These are phyloP conservation scores for Alloplasta piceator DNA, from an alignment of 2,888 invertebrate genomes.

Conservation along the genomic window DNA sequence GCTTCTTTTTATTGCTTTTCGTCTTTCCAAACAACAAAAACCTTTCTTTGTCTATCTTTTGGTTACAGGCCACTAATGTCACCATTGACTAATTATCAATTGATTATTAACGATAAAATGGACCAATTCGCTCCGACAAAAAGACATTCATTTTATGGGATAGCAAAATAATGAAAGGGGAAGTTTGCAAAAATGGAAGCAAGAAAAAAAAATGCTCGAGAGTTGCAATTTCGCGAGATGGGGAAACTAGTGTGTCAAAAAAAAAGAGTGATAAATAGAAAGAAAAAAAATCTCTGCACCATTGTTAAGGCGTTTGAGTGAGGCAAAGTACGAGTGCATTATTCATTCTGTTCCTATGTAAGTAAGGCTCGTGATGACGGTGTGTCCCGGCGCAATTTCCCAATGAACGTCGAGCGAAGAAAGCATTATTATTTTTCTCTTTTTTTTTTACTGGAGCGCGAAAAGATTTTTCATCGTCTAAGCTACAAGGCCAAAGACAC, in stretches of 20 bases:
- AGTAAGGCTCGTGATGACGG: conserved; percentile 53
- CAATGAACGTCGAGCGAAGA: conserved; percentile 72
- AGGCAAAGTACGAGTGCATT: conserved; percentile 59
- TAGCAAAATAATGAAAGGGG: conserved; percentile 56
- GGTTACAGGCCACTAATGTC: too few species aligned
- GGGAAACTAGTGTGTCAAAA: conserved; percentile 63
- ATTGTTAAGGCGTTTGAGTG: conserved; percentile 7
- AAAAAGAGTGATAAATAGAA: conserved; percentile 8
- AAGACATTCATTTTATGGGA: too few species aligned
- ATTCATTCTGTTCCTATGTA: conserved; percentile 70
- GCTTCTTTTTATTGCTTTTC: too few species aligned
- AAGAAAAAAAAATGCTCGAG: conserved; percentile 1
- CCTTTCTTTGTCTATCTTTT: too few species aligned
- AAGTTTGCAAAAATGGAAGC: conserved; percentile 19
- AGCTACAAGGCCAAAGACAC: conserved; percentile 25
- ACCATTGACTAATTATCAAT: too few species aligned
- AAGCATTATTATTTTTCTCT: conserved; percentile 69
- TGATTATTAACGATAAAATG: too few species aligned
- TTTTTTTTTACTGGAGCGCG: conserved; percentile 26
- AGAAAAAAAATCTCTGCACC: conserved; percentile 26
- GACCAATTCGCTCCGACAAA: too few species aligned
- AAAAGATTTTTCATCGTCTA: conserved; percentile 59
- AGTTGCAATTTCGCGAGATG: neutral
- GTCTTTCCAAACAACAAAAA: too few species aligned
- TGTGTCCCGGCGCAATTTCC: conserved; percentile 72